Evolutionary conservation across 2,888 invertebrate genomes (phyloP), one percentile per base, ranked within the genome.

Genomic region (Leucophenga maculata): DNA sequence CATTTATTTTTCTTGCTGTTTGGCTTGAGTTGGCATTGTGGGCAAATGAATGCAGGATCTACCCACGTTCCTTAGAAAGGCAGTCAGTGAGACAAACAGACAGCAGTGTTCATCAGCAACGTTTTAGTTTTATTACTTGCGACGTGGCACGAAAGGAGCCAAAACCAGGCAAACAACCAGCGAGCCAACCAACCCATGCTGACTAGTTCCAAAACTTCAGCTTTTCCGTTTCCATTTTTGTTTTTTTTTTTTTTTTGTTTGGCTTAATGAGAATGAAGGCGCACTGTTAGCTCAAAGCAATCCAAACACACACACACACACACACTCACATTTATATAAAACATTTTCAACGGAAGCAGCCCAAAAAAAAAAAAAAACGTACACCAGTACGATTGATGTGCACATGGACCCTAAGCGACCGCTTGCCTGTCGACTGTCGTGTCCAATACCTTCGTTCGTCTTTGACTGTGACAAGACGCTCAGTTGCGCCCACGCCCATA

Each of bases 41-140:
- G n/a, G 1, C 39, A 39, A 39, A 39, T 39, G 39, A 8, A 39
- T 6, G 39, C 1, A 39, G 39, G 1, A 22, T 11, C 48, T 14
- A 48, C 16, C 48, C 26, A 64, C 32, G 26, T 44, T 62, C 4
- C 13, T 18, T 64, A 48, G 26, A 50, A 65, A 44, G 44, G 44
- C 66, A 16, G 26, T 16, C 39, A 48, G 26, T 11, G 8, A 62
- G 20, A 44, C 55, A 64, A 48, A 26, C 57, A 69, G 54, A 57
- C 67, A 82, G 70, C 74, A 74, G 64, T 66, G 71, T 75, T 82
- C 79, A 82, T 82, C 84, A 83, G 84, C 69, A 75, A 71, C 83
- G 80, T 82, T 83, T 80, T 84, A 80, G 82, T 83, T 80, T 80
- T 84, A 80, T 80, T 84, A 81, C 83, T 78, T 72, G 75, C 73